Evolutionary conservation across 2,888 invertebrate genomes (phyloP), one percentile per base, ranked within the genome.

Genomic region (Cerceris ruficornis): DNA sequence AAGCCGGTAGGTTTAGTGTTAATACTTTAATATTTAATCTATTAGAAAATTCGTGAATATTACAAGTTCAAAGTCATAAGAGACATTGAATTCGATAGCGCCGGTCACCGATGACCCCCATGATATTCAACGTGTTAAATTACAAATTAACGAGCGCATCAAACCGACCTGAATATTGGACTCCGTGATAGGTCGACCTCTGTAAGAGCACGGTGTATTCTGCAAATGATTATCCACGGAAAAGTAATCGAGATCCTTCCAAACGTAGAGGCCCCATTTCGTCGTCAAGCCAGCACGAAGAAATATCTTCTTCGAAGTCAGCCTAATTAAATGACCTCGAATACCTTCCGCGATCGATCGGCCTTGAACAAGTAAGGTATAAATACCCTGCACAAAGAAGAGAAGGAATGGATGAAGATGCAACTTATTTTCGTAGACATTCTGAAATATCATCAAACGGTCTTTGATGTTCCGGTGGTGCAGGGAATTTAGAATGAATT

Each of bases 201-300:
- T 94, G 88, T 95, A 96, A 13, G 94, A 94, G 43, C 94, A 93
- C 2, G 94, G 94, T 5, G 95, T 94, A 0, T 95, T 91, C 11
- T 95, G 92, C 8, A 96, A 92, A 87, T 97, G 96, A 89, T 96
- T 96, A 73, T 96, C 95, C 55, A 96, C 91, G 64, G 94, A 93
- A 90, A 96, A 96, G 50, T 93, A 92, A 0, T 93, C 93, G 50
- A 93, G 92, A 7, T 92, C 92, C 86, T 94, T 94, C 97, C 97
- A 97, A 0, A 96, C 96, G 90, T 97, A 97, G 82, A 95, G 95
- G 0, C 96, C 96, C 94, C 96, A 97, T 86, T 95, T 95, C 0
- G 95, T 95, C 0, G 95, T 95, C 60, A 97, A 91, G 52, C 94
- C 93, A 67, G 95, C 95, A 2, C 95, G 94, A 46, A 97, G 91